Conservation (phyloP, 2,797 vertebrate genomes). For the Euphonia xanthogaster region DNA sequence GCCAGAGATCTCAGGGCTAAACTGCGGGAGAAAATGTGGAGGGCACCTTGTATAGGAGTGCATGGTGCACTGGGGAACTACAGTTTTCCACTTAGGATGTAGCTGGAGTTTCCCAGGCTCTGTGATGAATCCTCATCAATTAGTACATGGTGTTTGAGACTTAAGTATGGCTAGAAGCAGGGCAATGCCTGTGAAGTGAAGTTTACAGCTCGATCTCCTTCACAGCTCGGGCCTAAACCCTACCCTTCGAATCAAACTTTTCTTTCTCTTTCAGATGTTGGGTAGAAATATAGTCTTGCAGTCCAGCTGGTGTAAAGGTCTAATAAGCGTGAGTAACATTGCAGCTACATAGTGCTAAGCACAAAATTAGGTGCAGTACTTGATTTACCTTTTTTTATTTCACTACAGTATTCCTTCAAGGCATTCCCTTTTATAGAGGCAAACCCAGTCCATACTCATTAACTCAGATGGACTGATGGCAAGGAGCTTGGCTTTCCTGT, state of each 20-base stretch:
- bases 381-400: background rate
- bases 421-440: slow-evolving; percentile 5
- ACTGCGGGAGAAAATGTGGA: background rate
- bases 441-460: background rate
- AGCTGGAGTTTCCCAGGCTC: background rate
- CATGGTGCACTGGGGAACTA: background rate
- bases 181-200: background rate
- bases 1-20: background rate
- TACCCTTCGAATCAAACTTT: background rate
- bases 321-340: background rate
- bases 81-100: background rate
- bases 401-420: slow-evolving; percentile 12
- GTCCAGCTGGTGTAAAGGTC: background rate
- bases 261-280: background rate
- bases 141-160: background rate
- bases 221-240: background rate
- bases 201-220: background rate
- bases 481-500: slow-evolving; percentile 19
- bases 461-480: background rate
- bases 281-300: background rate
- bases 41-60: background rate
- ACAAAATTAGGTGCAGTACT: background rate
- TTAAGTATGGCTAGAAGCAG: background rate
- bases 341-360: background rate
- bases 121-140: background rate